Percentiles rank a stretch among this genome's conserved stretches.
Conservation (phyloP, 1,140 invertebrate genomes). For the Oncopodura yosiiana region DNA sequence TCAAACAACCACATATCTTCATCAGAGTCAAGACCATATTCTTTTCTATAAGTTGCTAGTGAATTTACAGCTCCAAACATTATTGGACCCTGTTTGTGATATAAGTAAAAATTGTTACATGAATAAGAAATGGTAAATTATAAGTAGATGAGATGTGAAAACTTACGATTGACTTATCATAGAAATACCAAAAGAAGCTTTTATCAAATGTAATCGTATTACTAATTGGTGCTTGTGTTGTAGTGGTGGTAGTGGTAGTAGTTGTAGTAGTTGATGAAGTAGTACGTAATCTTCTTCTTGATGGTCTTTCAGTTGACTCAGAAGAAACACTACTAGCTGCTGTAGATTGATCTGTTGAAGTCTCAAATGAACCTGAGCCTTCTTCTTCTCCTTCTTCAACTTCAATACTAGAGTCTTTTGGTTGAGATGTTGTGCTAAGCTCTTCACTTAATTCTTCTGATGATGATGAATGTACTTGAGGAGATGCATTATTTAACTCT, state of each 20-base stretch:
- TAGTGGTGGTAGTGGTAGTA: not conserved
- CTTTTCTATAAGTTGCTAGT: constrained; percentile 13
- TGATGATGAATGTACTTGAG: not conserved
- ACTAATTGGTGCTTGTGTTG: not conserved
- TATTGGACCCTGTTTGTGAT: constrained; percentile 20
- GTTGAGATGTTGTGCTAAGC: not conserved
- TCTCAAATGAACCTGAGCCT: not conserved
- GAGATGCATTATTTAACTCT: constrained; percentile 5
- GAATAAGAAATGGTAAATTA: no score
- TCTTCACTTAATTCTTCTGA: constrained; percentile 4
- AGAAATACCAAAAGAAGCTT: constrained; percentile 25
- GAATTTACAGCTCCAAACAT: constrained; percentile 22
- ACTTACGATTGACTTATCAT: constrained; percentile 15
- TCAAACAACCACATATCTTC: constrained; percentile 22
- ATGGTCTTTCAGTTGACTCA: not conserved
- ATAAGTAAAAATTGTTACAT: no score
- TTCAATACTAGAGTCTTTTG: not conserved
- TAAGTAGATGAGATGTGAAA: no score
- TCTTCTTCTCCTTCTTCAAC: no score
- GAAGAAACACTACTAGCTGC: not conserved
- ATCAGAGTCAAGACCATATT: constrained; percentile 18
- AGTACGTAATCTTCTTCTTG: not conserved
- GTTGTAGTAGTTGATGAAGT: not conserved
- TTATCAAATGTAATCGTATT: constrained; percentile 11
- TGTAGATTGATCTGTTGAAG: not conserved